Conservation (phyloP, 2,113 vertebrate genomes). For the Rhea americana region DNA sequence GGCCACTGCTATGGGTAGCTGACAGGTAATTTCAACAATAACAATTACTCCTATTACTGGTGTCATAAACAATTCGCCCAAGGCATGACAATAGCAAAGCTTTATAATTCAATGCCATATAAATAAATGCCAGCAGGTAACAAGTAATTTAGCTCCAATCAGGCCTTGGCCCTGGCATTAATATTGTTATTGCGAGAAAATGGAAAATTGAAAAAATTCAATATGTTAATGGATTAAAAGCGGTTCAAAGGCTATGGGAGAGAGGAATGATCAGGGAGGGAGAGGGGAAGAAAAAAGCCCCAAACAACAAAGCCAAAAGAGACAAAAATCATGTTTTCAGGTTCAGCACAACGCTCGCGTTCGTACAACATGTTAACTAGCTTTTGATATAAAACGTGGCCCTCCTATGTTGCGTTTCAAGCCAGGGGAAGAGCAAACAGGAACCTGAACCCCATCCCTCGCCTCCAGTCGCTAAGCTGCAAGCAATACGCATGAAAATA, state of each 20-base stretch:
- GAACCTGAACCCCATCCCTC: neutral
- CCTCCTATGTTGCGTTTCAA: neutral
- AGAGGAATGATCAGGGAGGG: neutral
- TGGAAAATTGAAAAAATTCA: conserved; percentile 86
- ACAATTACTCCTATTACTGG: conserved; percentile 99
- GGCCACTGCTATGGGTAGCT: conserved; percentile 89
- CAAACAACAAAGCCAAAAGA: conserved; percentile 11
- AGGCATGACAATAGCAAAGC: conserved; percentile 94
- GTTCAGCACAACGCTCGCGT: neutral
- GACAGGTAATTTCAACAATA: conserved; percentile 99
- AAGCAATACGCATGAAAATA: neutral
- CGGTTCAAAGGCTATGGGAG: conserved; percentile 65
- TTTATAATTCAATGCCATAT: conserved; percentile 94
- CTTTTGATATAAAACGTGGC: conserved; percentile 3
- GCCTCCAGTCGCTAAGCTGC: neutral
- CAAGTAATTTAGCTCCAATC: conserved; percentile 91
- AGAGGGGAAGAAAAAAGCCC: neutral
- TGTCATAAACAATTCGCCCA: conserved; percentile 99
- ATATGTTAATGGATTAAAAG: conserved; percentile 84
- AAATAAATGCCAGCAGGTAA: conserved; percentile 97
- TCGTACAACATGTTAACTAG: conserved; percentile 13
- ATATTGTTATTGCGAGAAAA: conserved; percentile 84
- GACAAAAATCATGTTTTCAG: conserved; percentile 52
- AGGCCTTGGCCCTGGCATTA: conserved; percentile 79
- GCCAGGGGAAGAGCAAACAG: conserved; percentile 14